Evolutionary conservation across 1,140 invertebrate species (phyloP), one percentile per base, ranked within the genome.

Genomic region (Lasaia peninsularis): DNA sequence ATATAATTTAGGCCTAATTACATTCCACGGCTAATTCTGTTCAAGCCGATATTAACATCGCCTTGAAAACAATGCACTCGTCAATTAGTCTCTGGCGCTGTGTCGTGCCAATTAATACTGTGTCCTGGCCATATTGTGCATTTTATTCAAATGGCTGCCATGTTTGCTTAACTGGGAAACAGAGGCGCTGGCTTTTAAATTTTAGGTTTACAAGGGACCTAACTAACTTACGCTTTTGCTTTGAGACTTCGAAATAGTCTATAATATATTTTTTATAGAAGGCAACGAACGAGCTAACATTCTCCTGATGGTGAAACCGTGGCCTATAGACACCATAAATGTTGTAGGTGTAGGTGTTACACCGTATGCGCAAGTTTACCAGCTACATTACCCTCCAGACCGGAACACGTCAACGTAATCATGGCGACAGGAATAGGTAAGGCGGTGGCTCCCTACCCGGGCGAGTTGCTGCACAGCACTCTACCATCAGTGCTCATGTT

Each of bases 81-180:
- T 58, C 62, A 64, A 64, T 64, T 64, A 64, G 62, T 51, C 48
- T 4, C 8, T 28, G 24, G 24, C 24, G 53, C 62, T 59, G 62
- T 63, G 40, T 52, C 48, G 57, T 56, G 51, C 24, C 52, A 59
- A 63, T 63, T 59, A 56, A 63, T 59, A 48, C 44, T 48, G 20
- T 60, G 58, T 60, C 55, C 44, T 20, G 32, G 48, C 58, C 58
- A 60, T 60, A 60, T 60, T 55, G 58, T 55, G 52, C 58, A 53
- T 48, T 48, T 48, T 48, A 48, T 48, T 48, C 44, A 48, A 48
- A 48, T 48, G 18, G 44, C 0, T 20, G 44, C 16, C 9, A 20
- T 48, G 44, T 48, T 48, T 48, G 8, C 24, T 28, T 28, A 28
- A 20, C 9, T 11, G 11, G 16, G 20, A 21, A 48, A 48, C 40